These are phyloP conservation scores for Tromatobia lineatoria DNA, from an alignment of 2,888 invertebrate genomes.

Conservation along the genomic window DNA sequence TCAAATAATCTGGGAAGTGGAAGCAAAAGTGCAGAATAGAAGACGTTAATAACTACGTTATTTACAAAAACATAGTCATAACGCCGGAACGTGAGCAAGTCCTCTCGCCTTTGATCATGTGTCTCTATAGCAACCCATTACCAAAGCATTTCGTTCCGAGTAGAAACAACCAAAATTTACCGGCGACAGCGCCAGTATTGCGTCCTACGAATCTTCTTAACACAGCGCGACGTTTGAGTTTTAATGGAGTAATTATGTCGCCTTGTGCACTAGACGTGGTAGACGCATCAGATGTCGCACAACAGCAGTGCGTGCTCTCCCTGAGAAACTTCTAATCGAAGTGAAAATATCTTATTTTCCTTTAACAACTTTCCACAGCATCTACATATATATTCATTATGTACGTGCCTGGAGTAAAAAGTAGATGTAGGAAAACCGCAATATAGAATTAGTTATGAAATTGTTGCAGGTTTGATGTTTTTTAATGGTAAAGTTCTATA, in stretches of 20 bases:
- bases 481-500: not conserved
- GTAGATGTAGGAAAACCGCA: not conserved
- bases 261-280: not conserved
- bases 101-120: constrained; percentile 10
- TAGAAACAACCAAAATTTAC: constrained; percentile 76
- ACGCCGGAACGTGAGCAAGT: too few species aligned
- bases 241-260: constrained; percentile 77
- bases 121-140: constrained; percentile 5
- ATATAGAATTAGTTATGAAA: not conserved
- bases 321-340: constrained; percentile 54
- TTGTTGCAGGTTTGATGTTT: not conserved
- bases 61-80: too few species aligned
- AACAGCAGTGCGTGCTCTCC: not conserved
- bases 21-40: not conserved
- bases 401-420: not conserved
- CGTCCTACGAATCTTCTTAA: constrained; percentile 74
- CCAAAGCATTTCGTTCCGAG: not conserved
- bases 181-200: constrained; percentile 63
- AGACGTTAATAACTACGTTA: too few species aligned
- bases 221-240: constrained; percentile 74
- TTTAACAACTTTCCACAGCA: constrained; percentile 9
- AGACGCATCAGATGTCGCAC: not conserved
- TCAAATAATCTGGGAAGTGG: too few species aligned
- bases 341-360: constrained; percentile 4
- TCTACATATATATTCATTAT: constrained; percentile 10